Evolutionary conservation across 64 coral and sea anemone genomes (phyloP), one percentile per base, ranked within the genome.

Genomic region (Stichodactyla mertensii): DNA sequence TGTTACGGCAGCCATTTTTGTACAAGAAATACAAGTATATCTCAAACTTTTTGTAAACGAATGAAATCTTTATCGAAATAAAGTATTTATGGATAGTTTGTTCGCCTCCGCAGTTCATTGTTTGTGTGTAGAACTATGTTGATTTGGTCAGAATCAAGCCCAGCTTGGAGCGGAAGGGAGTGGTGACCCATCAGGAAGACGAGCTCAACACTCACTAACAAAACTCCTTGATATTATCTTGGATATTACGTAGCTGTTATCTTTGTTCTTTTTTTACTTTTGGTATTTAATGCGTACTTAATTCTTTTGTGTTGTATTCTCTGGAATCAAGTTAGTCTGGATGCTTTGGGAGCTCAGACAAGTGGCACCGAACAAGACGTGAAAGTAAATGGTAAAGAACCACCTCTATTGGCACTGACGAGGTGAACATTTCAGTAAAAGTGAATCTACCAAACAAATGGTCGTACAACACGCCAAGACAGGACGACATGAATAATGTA

Each of bases 221-320:
- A 3, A 74, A 74, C 69, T 74, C 69, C 69, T 74, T 74, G 69
- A 74, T 74, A 12, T 74, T 74, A 74, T 74, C 69, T 74, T 27
- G 12, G 6, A 26, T 74, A n/a, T 66, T 74, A 74, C 69, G 24
- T 74, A 11, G 20, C 23, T 74, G 22, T 74, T 74, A 36, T 74
- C 69, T 74, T 74, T 74, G 69, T 74, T 74, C 69, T 74, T 74
- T 45, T 45, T 13, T 19, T 31, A 31, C 10, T 28, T 74, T 74
- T 31, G 69, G 69, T 74, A 74, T 74, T 26, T 31, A 31, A 74
- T 74, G 24, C n/a, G 12, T 74, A 74, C 19, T 26, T 74, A 74
- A 74, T 74, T 74, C 69, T 74, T 74, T 74, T 74, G 69, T 74
- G 69, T 27, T 13, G 13, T 74, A 26, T 23, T 74, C 27, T 10